Base-by-base conservation (phyloP, 2,797 vertebrate species). In the Lacerta bilineata region DNA sequence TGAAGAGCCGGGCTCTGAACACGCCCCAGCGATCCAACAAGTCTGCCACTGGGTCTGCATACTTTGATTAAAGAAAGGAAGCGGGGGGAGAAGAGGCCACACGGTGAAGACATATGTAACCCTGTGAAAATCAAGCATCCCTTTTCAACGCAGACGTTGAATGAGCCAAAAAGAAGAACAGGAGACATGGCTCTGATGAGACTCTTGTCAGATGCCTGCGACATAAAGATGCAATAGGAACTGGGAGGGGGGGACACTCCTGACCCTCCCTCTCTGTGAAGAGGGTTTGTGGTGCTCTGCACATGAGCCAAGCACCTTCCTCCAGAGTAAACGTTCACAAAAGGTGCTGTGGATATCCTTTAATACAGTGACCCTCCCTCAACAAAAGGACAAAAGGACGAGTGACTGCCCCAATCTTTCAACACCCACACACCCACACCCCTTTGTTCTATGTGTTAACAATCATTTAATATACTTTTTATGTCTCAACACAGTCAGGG, bases 41-140 rank as follows among this genome's bases (percentile, higher is more conserved):
- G 96, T 99, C 99, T 0, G 99, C 98, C 95, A 99, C 99, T 1
- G 99, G 99, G 96, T 99, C 99, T 86, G 99, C 99, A 29, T 99
- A 99, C 99, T 99, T 89, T 55, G 94, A 94, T 64, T 64, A 91
- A 85, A 0, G 94, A 39, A 61, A 43, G 50, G 50, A 55, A 55
- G 13, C 3, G 13, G 50, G 50, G 95, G 43, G 76, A 4, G 1
- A 39, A 20, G 1, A 29, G 82, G 46, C 46, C 29, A 66, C 1
- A 75, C 25, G 20, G 91, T 76, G 55, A 80, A 81, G 59, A 85
- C 15, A 39, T 9, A 5, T 9, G 18, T 27, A 10, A 87, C 89
- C 36, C 6, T 11, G 13, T 43, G 50, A 79, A 88, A 59, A 41
- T 8, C 11, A 46, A 36, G 18, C 25, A 81, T 1, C 11, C 6